These are phyloP conservation scores for Squalus acanthias DNA, from an alignment of 2,797 vertebrate species.

Conservation along the genomic window DNA sequence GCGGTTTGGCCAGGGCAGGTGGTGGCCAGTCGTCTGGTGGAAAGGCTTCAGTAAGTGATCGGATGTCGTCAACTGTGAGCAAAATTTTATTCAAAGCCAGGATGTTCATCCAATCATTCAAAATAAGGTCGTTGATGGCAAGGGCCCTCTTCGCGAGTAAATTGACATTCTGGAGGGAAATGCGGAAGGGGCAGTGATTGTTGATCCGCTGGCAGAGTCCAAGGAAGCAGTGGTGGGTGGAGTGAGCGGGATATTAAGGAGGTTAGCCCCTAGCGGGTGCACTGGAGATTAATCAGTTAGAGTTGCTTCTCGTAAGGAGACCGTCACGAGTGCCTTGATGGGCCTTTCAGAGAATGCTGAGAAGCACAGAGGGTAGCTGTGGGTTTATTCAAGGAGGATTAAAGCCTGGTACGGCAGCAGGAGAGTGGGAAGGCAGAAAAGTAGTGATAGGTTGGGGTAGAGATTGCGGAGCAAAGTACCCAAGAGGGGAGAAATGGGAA, in stretches of 20 bases:
- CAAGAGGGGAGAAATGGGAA: background rate
- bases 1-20: background rate
- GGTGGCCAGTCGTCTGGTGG: background rate
- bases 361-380: background rate
- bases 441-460: background rate
- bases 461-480: background rate
- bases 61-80: background rate
- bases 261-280: background rate
- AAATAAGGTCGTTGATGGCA: background rate
- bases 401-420: too few relatives aligned
- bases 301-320: background rate
- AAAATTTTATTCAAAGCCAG: background rate
- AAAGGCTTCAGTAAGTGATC: background rate
- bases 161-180: background rate
- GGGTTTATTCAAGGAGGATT: too few relatives aligned
- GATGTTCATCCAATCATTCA: background rate
- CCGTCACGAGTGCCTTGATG: background rate
- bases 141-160: background rate
- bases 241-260: background rate
- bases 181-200: background rate
- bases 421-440: background rate
- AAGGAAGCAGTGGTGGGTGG: background rate
- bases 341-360: background rate
- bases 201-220: background rate
- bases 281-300: background rate